A percentile compares a stretch with the other conserved stretches of the same genome.
Conservation (phyloP, 1,140 invertebrate species). For the Trichonephila inaurata region DNA sequence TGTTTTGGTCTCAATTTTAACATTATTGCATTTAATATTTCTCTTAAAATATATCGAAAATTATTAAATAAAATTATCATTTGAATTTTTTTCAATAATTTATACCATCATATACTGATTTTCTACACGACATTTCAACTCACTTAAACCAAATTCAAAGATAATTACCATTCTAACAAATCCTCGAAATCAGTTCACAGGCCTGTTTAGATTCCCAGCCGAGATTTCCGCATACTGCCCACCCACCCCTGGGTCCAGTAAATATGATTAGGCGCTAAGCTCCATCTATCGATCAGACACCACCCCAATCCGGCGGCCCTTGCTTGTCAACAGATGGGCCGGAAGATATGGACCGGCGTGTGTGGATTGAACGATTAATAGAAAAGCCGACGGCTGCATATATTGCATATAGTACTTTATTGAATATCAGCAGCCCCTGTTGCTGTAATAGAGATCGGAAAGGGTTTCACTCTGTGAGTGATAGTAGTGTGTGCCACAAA, state of each 20-base stretch:
- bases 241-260: background rate
- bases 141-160: background rate
- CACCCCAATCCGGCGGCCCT: background rate
- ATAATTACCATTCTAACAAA: background rate
- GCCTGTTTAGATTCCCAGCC: background rate
- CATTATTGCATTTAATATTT: no score
- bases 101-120: no score
- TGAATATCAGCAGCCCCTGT: slow-evolving; percentile 38
- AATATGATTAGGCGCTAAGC: slow-evolving; percentile 56
- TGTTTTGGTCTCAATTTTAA: no score
- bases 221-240: background rate
- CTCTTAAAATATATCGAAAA: no score
- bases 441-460: slow-evolving; percentile 43
- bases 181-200: background rate
- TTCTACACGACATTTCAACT: no score
- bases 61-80: no score
- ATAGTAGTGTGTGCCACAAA: slow-evolving; percentile 7
- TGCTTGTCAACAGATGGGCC: slow-evolving; percentile 62
- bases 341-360: slow-evolving; percentile 62
- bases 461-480: slow-evolving; percentile 26
- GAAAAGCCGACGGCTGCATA: slow-evolving; percentile 35
- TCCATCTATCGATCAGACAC: slow-evolving; percentile 1
- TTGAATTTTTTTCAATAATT: no score
- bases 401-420: slow-evolving; percentile 49
- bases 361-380: slow-evolving; percentile 56